These are phyloP conservation scores for human DNA, from an alignment of 2,113 vertebrate species.

Conservation along the genomic window DNA sequence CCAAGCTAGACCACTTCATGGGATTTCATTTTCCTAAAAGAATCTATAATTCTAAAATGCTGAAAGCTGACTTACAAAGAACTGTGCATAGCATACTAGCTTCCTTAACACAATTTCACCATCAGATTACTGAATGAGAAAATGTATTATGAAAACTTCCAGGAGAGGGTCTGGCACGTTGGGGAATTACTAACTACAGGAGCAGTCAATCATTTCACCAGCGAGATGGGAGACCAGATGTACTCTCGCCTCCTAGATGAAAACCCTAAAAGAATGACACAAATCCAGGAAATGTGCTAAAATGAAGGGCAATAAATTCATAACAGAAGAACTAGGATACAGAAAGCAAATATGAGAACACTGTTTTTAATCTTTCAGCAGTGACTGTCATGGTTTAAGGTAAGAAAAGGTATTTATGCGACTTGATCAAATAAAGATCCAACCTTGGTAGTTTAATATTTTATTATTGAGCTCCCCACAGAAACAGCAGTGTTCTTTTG, in stretches of 20 bases:
- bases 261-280: background rate
- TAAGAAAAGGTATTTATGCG: background rate
- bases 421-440: background rate
- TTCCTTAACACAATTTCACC: background rate
- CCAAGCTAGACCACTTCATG: background rate
- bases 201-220: background rate
- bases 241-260: background rate
- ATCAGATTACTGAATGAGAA: background rate
- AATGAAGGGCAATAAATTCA: background rate
- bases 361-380: background rate
- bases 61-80: background rate
- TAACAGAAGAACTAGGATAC: background rate
- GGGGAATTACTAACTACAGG: background rate
- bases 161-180: accelerated
- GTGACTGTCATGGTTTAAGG: background rate
- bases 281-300: background rate
- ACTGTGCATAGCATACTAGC: accelerated
- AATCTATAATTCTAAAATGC: background rate
- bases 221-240: background rate
- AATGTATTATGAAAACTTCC: background rate
- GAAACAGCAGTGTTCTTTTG: background rate
- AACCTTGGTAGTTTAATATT: background rate
- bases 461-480: background rate
- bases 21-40: background rate
- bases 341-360: background rate